Conservation (phyloP, 2,888 invertebrate species). For the Pogonocherus hispidulus region DNA sequence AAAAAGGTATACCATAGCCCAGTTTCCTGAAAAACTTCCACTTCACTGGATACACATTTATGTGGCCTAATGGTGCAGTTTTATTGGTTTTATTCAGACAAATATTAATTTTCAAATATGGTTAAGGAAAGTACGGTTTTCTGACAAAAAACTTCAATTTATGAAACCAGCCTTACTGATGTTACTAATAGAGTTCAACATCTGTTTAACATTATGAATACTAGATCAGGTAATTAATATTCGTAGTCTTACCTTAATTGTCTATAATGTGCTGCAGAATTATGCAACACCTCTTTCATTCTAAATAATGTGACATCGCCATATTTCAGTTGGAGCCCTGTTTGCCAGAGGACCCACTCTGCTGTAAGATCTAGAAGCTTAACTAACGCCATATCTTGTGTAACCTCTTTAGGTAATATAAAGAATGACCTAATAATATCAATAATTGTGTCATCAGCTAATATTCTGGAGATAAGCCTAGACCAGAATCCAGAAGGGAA, state of each 20-base stretch:
- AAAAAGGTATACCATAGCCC: too few relatives aligned
- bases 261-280: conserved; percentile 70
- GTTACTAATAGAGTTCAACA: too few relatives aligned
- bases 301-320: conserved; percentile 86
- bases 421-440: conserved; percentile 84
- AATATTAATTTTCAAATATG: too few relatives aligned
- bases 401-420: conserved; percentile 78
- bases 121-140: too few relatives aligned
- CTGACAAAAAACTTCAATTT: too few relatives aligned
- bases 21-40: too few relatives aligned
- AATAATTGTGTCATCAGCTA: conserved; percentile 89
- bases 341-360: conserved; percentile 96
- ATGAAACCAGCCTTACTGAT: too few relatives aligned
- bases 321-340: conserved; percentile 89
- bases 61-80: too few relatives aligned
- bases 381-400: conserved; percentile 74
- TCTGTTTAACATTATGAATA: too few relatives aligned
- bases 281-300: conserved; percentile 81
- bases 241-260: conserved; percentile 63
- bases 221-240: too few relatives aligned
- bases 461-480: conserved; percentile 89
- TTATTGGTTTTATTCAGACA: too few relatives aligned
- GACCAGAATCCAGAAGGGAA: conserved; percentile 99
- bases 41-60: too few relatives aligned
- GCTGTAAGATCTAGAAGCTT: conserved; percentile 79